These are phyloP conservation scores for Nymphalis io DNA, from an alignment of 1,140 invertebrate species.

Conservation along the genomic window DNA sequence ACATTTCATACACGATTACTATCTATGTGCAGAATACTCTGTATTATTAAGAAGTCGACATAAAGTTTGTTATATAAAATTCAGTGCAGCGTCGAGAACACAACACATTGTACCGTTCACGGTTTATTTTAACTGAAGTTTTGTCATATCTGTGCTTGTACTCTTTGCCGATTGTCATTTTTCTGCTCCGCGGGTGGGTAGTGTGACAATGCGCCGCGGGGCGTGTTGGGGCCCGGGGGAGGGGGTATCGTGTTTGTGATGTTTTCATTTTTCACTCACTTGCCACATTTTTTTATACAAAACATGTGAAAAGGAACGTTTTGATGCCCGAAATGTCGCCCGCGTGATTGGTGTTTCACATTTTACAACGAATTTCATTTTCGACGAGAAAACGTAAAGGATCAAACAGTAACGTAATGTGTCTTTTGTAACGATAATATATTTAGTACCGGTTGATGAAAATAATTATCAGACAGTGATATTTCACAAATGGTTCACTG, in stretches of 20 bases:
- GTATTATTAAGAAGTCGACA: background rate
- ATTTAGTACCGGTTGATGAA: background rate
- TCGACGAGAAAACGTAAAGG: background rate
- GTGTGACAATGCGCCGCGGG: slow-evolving; percentile 57
- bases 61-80: slow-evolving; percentile 10
- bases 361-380: slow-evolving; percentile 27
- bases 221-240: slow-evolving; percentile 22
- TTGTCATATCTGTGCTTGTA: slow-evolving; percentile 23
- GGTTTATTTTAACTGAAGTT: slow-evolving; percentile 6
- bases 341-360: slow-evolving; percentile 27
- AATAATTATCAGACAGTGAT: background rate
- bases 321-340: slow-evolving; percentile 38
- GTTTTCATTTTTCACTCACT: slow-evolving; percentile 71
- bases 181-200: slow-evolving; percentile 52
- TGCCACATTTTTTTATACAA: slow-evolving; percentile 54
- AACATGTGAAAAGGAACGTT: slow-evolving; percentile 50
- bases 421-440: background rate
- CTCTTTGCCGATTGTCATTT: slow-evolving; percentile 61
- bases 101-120: slow-evolving; percentile 2
- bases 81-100: background rate
- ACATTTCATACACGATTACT: no score
- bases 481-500: no score
- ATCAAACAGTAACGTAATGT: background rate
- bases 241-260: slow-evolving; percentile 54
- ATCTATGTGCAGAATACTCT: no score